Evolutionary conservation across 2,888 invertebrate genomes (phyloP), one percentile per base, ranked within the genome.

Genomic region (Lacanobia oleracea): DNA sequence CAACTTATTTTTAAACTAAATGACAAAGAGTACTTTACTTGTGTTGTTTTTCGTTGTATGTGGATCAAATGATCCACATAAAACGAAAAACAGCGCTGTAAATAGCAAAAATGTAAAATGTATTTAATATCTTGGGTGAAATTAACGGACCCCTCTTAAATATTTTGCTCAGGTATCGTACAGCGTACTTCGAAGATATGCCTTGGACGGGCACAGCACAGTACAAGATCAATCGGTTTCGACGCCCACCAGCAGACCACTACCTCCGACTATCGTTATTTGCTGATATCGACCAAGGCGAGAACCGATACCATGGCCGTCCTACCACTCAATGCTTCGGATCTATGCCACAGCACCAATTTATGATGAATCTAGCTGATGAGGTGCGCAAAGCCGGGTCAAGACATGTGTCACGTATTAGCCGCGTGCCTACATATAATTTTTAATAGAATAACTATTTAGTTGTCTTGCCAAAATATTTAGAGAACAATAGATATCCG

Each of bases 201-300:
- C 98, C 98, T 0, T 94, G 96, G 86, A 97, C 97, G 18, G 99
- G 99, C 0, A 98, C 98, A 0, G 99, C 99, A 90, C 98, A 98
- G 1, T 98, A 98, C 92, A 97, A 99, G n/a, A 96, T 99, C 89
- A 98, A 98, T 84, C 99, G 99, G 0, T 99, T 99, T 91, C 88
- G 97, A 64, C 92, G 96, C 2, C 97, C 97, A 84, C 99, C 99
- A 0, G 98, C 99, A 0, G 98, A 99, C 93, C 99, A 99, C 92
- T 99, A 99, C 90, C 97, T 98, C 94, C 94, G 99, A 61, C 97
- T 98, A 0, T 98, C 97, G 91, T 98, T 97, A 86, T 86, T 98
- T 40, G 97, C 98, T 51, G 97, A 97, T 18, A 16, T 16, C 2
- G 23, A 9, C n/a, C 6, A 14, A n/a, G 21, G 9, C 0, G 50